phyloP scores from a whole-genome alignment of 1,140 invertebrate genomes.

The Pseudomyrmex pallidus region DNA sequence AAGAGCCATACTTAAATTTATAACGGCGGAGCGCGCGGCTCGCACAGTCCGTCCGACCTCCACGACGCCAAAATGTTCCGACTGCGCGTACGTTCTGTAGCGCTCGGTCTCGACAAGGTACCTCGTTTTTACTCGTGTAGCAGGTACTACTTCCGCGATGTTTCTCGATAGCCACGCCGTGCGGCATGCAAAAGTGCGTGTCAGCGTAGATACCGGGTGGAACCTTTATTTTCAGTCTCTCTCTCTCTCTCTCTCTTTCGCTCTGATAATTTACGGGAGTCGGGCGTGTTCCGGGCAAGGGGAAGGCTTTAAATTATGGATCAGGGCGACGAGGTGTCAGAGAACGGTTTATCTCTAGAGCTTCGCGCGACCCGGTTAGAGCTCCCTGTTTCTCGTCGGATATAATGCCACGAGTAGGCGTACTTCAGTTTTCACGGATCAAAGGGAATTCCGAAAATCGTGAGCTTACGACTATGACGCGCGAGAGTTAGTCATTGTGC shows the following conservation, averaged over 20 bases:
- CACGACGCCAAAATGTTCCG: not conserved
- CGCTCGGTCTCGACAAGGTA: not conserved
- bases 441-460: slow-evolving; percentile 27
- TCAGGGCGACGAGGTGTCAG: slow-evolving; percentile 33
- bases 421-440: slow-evolving; percentile 33
- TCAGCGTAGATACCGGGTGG: slow-evolving; percentile 57
- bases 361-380: slow-evolving; percentile 35
- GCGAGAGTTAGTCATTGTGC: not conserved
- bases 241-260: no score
- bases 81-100: slow-evolving; percentile 1
- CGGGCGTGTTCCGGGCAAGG: not conserved
- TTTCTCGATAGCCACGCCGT: slow-evolving; percentile 57
- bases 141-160: slow-evolving; percentile 12
- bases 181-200: slow-evolving; percentile 71
- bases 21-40: slow-evolving; percentile 11
- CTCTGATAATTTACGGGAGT: slow-evolving; percentile 59
- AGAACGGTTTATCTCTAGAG: slow-evolving; percentile 60
- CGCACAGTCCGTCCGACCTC: not conserved
- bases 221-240: slow-evolving; percentile 61
- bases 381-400: slow-evolving; percentile 5
- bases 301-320: slow-evolving; percentile 66
- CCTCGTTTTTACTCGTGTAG: slow-evolving; percentile 38
- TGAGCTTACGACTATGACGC: not conserved
- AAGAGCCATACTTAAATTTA: slow-evolving; percentile 43
- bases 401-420: slow-evolving; percentile 2